Conservation (phyloP, 2,797 vertebrate species). For the Epinephelus coioides region DNA sequence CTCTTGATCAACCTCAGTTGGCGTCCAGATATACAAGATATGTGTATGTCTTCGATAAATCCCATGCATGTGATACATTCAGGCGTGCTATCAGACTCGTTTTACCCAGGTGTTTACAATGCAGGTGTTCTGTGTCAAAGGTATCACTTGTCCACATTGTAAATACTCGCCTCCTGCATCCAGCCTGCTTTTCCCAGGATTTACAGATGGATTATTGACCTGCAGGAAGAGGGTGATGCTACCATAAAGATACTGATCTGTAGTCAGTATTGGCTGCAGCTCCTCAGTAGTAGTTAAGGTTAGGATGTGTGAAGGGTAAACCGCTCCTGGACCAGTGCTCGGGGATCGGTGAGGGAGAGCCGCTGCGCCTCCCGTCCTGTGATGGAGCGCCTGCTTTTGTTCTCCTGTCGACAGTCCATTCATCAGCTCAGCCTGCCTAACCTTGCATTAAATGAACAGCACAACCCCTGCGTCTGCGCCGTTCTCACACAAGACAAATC, state of each 20-base stretch:
- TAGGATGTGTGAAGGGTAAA: constrained; percentile 76
- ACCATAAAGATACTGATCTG: constrained; percentile 68
- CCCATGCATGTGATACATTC: background rate
- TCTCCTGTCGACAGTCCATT: constrained; percentile 90
- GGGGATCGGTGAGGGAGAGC: constrained; percentile 62
- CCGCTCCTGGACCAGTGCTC: constrained; percentile 73
- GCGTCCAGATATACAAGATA: background rate
- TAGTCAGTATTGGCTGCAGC: constrained; percentile 57
- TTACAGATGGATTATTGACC: constrained; percentile 58
- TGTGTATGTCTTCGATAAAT: no score
- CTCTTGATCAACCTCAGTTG: background rate
- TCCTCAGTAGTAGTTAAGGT: constrained; percentile 60
- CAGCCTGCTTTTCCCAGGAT: constrained; percentile 32
- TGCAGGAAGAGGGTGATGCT: constrained; percentile 31
- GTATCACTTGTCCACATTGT: constrained; percentile 1
- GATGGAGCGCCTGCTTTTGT: constrained; percentile 91
- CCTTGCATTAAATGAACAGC: constrained; percentile 95
- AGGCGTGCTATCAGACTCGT: background rate
- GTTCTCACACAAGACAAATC: constrained; percentile 81
- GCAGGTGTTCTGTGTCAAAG: background rate
- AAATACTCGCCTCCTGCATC: constrained; percentile 12
- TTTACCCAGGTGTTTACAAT: constrained; percentile 10
- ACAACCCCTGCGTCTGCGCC: constrained; percentile 87
- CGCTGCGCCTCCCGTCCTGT: constrained; percentile 74
- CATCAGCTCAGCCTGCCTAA: constrained; percentile 92